Base-by-base conservation (phyloP, 2,113 vertebrate species). In the Oreotrochilus melanogaster region DNA sequence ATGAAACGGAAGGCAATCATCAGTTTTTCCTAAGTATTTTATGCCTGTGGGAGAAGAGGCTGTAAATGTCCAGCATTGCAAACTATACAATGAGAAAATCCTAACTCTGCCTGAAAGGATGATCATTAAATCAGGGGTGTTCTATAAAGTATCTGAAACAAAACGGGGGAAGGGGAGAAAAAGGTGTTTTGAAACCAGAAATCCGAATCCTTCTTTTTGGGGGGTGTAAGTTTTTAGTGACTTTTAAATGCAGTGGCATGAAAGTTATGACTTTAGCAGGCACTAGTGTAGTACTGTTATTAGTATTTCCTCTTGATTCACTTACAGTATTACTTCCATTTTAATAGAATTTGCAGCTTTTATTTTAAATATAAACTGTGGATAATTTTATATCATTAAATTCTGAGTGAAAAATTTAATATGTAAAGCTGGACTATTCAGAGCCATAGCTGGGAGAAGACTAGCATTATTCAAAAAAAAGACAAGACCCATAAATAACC, bases 281-380 rank as follows among this genome's bases (percentile, higher is more conserved):
- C 64, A 50, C n/a, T 51, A 56, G 64, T 60, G 37, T 78, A 82
- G 43, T 71, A 50, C 88, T 86, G 78, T 67, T 94, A 62, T 60
- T 92, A 74, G 50, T 74, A 86, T 86, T 95, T 92, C 86, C 69
- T 95, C 88, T 95, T 92, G 89, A 94, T 95, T 82, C 56, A 78
- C 75, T 83, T 93, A 51, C 6, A 70, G 19, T 76, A 73, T 94
- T 96, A 24, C 66, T 91, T 86, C 87, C 39, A 74, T 92, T 94
- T 13, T 73, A 90, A 88, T 54, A 74, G 64, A 80, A 25, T 93
- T 90, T 95, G 78, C 71, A 93, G 94, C 47, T 94, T 89, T 71
- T 47, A 22, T 93, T 94, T 95, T 78, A 94, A 94, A 83, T 79
- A 83, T 76, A 70, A 92, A 54, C 67, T 56, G 25, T 87, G 56